Conservation (phyloP, 2,113 vertebrate species). For the Tympanuchus pallidicinctus region DNA sequence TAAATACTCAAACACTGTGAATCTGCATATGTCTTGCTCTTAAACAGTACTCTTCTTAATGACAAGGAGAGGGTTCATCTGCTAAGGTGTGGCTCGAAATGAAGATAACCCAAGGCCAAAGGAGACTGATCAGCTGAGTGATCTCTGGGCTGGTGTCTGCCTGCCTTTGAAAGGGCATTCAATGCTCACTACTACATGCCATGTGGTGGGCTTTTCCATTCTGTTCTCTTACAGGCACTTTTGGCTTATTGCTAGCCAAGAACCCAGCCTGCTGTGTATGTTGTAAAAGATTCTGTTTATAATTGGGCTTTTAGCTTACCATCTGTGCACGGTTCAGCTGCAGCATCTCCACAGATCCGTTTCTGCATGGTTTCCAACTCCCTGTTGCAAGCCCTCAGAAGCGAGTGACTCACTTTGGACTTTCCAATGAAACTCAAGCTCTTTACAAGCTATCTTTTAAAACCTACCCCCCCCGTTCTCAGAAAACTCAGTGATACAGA, state of each 20-base stretch:
- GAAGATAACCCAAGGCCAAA: slow-evolving; percentile 23
- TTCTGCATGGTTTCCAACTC: slow-evolving; percentile 16
- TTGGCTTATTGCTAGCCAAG: slow-evolving; percentile 17
- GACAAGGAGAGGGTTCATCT: slow-evolving; percentile 3
- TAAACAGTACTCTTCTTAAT: background rate
- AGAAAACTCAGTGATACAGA: background rate
- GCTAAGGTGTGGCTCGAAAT: background rate
- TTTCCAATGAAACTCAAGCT: background rate
- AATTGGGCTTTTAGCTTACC: slow-evolving; percentile 35
- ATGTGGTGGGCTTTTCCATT: slow-evolving; percentile 15
- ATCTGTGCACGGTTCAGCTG: slow-evolving; percentile 40
- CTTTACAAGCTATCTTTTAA: background rate
- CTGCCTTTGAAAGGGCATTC: background rate
- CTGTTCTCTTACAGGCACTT: slow-evolving; percentile 39
- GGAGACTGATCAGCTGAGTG: background rate
- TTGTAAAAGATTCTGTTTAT: slow-evolving; percentile 54
- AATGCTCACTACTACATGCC: rapidly evolving
- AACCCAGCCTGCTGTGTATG: slow-evolving; percentile 14
- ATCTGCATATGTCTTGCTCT: background rate
- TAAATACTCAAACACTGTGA: background rate
- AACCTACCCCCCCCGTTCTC: background rate
- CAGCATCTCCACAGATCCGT: slow-evolving; percentile 5
- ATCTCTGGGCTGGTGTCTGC: background rate
- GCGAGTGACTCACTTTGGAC: background rate
- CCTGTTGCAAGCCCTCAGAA: background rate